A percentile compares a stretch with the other conserved stretches of the same genome.
Evolutionary conservation across 2,888 invertebrate species (phyloP).

Genomic region (Athetis lepigone): DNA sequence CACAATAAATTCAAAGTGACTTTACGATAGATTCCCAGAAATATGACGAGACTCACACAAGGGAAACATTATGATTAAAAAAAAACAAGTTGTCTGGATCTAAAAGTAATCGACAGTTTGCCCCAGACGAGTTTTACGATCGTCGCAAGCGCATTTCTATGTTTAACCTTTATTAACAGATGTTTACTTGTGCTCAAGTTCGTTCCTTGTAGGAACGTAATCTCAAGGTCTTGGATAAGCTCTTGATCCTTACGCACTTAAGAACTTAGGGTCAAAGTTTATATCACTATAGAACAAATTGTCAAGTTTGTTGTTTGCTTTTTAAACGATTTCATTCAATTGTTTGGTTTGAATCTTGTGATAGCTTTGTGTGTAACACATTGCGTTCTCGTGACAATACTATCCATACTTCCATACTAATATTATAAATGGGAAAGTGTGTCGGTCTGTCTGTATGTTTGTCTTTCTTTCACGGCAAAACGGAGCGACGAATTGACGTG

Average conservation of each 20-base stretch:
- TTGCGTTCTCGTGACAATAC: too few relatives aligned
- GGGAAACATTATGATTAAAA: background rate
- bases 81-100: conserved; percentile 16
- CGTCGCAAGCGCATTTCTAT: conserved; percentile 42
- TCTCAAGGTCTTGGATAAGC: conserved; percentile 37
- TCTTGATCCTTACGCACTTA: conserved; percentile 1
- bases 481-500: too few relatives aligned
- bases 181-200: conserved; percentile 36
- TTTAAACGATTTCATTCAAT: too few relatives aligned
- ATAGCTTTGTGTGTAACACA: too few relatives aligned
- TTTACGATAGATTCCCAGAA: too few relatives aligned
- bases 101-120: conserved; percentile 33
- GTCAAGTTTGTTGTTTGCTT: background rate
- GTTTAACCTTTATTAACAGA: conserved; percentile 45
- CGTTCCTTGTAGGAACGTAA: conserved; percentile 27
- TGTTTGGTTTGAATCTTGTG: too few relatives aligned
- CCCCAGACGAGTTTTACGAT: conserved; percentile 44
- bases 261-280: conserved; percentile 4
- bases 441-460: too few relatives aligned
- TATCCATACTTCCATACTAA: too few relatives aligned
- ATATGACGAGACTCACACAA: too few relatives aligned
- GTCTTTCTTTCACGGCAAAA: too few relatives aligned
- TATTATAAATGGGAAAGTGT: too few relatives aligned
- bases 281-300: conserved; percentile 2
- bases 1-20: too few relatives aligned